A percentile compares a stretch with the other conserved stretches of the same genome.
phyloP scores from a whole-genome alignment of 2,888 invertebrate species.

The Mesorhabditis spiculigera region DNA sequence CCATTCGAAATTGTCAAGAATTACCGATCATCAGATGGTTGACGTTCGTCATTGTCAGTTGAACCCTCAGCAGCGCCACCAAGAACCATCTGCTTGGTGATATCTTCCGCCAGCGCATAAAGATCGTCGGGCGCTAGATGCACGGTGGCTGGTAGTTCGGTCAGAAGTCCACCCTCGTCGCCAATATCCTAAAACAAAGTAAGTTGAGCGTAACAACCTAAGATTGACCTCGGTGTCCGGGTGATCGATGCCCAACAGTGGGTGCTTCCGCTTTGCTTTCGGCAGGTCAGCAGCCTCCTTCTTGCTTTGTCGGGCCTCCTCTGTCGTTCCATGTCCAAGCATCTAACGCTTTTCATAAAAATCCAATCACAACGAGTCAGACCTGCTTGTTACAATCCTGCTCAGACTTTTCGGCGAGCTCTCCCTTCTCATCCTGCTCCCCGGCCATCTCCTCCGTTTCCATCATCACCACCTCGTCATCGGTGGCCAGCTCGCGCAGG shows the following conservation, averaged over 20 bases:
- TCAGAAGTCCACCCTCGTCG: constrained; percentile 8
- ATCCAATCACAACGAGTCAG: neutral
- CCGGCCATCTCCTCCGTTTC: constrained; percentile 28
- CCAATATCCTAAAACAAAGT: neutral
- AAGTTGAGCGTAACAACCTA: neutral
- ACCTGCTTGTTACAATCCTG: constrained; percentile 21
- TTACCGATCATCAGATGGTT: no score
- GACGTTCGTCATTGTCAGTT: no score
- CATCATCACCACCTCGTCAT: constrained; percentile 23
- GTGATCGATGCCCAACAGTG: neutral
- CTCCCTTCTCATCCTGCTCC: constrained; percentile 34
- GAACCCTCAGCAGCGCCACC: constrained; percentile 11
- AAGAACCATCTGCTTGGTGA: constrained; percentile 22
- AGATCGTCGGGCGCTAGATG: neutral
- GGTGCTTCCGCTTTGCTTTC: constrained; percentile 17
- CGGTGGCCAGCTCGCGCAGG: constrained; percentile 49
- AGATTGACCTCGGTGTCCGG: no score
- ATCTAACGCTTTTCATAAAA: constrained; percentile 17
- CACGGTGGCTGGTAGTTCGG: constrained; percentile 10
- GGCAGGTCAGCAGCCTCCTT: constrained; percentile 16
- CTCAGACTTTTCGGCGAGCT: constrained; percentile 31
- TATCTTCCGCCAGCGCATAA: constrained; percentile 22
- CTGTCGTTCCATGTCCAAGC: constrained; percentile 43
- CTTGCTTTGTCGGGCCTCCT: constrained; percentile 42
- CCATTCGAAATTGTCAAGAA: no score